Base-by-base conservation (phyloP, 64 coral and sea anemone genomes). In the Pachyseris speciosa region DNA sequence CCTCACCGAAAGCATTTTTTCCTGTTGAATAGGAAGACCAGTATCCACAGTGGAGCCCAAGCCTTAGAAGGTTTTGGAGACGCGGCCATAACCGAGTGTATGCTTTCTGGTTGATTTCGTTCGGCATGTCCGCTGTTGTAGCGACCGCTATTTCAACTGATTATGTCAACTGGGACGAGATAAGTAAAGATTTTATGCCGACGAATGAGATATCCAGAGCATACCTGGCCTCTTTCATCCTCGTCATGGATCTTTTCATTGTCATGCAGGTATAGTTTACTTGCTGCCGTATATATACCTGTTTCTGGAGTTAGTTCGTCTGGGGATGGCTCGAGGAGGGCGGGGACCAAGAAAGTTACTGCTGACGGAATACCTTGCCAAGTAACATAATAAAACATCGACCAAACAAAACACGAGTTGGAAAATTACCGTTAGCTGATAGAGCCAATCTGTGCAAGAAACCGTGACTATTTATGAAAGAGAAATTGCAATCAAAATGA, bases 211-310 rank as follows among this genome's bases (percentile, higher is more conserved):
- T 87, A 28, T 93, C 91, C 42, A 87, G 91, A 44, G 84, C 91
- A 2, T 93, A 70, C 52, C 63, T 93, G 25, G 91, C 91, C 16
- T 87, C 91, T 0, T 93, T 93, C 55, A 93, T 93, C 28, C 84
- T 93, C 1, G 91, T 93, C 33, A 93, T 93, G 91, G 91, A 93
- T 60, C 84, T 93, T 68, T 71, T 93, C 55, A 93, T 93, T 81
- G 84, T 93, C 2, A 68, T 93, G 25, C 91, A 93, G 91, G 91
- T 93, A 58, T 1, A 17, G 43, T 53, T 39, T 0, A 4, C 3
- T 16, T 36, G 47, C 30, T 79, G 41, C n/a, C 72, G 27, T 27
- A 44, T 9, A 27, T 38, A n/a, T n/a, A 74, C 7, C 15, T 24
- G 2, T 22, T 43, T 47, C 22, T 75, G 24, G 24, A 16, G 12